Evolutionary conservation across 92 coral and sea anemone genomes (phyloP).

Genomic region (Phenganax subtilis): DNA sequence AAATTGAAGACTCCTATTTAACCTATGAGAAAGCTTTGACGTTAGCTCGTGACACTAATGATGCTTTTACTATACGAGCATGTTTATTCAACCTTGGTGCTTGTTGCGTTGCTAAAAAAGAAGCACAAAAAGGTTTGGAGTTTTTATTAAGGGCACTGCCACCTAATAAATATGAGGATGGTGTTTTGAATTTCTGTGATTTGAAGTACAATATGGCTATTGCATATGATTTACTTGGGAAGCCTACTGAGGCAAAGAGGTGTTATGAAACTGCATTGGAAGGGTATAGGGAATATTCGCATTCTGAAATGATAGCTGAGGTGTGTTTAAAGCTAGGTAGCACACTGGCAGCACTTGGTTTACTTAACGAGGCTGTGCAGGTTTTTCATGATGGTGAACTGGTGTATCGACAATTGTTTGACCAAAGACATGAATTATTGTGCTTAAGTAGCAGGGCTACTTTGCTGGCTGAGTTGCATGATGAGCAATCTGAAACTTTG

Average conservation of each 20-base stretch:
- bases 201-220: conserved; percentile 85
- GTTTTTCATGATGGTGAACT: conserved; percentile 59
- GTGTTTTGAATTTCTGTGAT: conserved; percentile 88
- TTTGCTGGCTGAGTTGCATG: conserved; percentile 70
- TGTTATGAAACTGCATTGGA: conserved; percentile 69
- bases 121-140: conserved; percentile 75
- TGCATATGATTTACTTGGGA: conserved; percentile 72
- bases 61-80: conserved; percentile 88
- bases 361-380: conserved; percentile 60
- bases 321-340: conserved; percentile 70
- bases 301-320: conserved; percentile 79
- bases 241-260: conserved; percentile 59
- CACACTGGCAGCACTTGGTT: conserved; percentile 56
- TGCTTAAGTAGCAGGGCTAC: conserved; percentile 74
- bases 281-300: conserved; percentile 67
- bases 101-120: conserved; percentile 85
- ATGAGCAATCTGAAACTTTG: conserved; percentile 63
- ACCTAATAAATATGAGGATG: conserved; percentile 72
- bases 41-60: conserved; percentile 62
- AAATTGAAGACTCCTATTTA: conserved; percentile 60
- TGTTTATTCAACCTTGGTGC: conserved; percentile 95
- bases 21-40: conserved; percentile 77
- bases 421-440: conserved; percentile 64
- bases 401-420: conserved; percentile 56
- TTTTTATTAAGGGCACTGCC: conserved; percentile 73